Percentiles rank a stretch among this genome's conserved stretches.
phyloP scores from a whole-genome alignment of 2,888 invertebrate genomes.

The Epirrita christyi region DNA sequence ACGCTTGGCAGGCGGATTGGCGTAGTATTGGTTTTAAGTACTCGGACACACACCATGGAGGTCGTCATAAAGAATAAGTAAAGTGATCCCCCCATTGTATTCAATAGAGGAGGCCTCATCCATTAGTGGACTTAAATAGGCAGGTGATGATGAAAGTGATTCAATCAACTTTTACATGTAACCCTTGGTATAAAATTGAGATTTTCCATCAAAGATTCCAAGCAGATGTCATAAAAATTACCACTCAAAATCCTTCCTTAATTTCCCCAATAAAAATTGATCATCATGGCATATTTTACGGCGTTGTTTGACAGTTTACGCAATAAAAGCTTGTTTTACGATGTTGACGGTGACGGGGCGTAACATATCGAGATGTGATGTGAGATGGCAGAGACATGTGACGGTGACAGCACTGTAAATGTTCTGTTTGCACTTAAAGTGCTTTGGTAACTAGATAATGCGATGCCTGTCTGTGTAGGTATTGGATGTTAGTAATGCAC shows the following conservation, averaged over 20 bases:
- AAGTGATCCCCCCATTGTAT: no score
- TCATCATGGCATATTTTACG: conserved; percentile 26
- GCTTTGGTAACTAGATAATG: conserved; percentile 1
- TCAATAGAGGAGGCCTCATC: no score
- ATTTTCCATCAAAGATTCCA: conserved; percentile 4
- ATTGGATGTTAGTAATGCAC: no score
- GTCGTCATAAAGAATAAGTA: no score
- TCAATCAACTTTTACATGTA: neutral
- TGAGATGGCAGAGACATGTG: conserved; percentile 9
- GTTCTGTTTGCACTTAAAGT: conserved; percentile 9
- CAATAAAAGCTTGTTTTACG: conserved; percentile 43
- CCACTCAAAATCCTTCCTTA: conserved; percentile 14
- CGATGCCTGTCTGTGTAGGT: no score
- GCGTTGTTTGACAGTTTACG: conserved; percentile 31
- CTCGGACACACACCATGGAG: no score
- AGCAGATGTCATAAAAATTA: conserved; percentile 4
- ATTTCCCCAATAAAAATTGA: conserved; percentile 28
- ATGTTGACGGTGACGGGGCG: conserved; percentile 20
- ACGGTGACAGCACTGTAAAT: conserved; percentile 2
- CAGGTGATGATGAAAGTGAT: no score
- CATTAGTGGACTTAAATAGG: no score
- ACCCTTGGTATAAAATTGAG: neutral
- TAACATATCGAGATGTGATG: conserved; percentile 21
- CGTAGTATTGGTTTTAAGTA: no score
- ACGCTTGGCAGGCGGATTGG: no score